Evolutionary conservation across 2,888 invertebrate genomes (phyloP), one percentile per base, ranked within the genome.

Genomic region (Allolobophora icterica): DNA sequence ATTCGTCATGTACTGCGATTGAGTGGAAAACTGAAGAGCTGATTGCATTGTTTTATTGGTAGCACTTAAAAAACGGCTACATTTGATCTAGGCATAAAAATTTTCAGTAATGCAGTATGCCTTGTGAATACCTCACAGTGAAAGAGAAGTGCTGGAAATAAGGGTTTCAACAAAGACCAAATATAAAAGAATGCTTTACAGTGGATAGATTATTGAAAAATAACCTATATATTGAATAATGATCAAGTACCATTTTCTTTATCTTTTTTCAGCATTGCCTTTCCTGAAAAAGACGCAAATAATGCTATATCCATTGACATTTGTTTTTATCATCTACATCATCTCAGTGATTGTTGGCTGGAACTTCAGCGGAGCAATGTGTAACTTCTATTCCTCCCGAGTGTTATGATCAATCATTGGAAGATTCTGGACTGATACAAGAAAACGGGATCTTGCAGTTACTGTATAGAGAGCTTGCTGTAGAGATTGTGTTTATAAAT

Each of bases 241-340:
- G 13, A 90, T 40, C 1, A 52, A 30, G 45, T 45, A 52, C 42
- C n/a, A 30, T 45, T 52, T 35, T 34, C 35, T 38, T n/a, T 90
- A 33, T 40, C 15, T 52, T 84, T 84, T 91, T 84, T 19, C 96
- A 98, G 98, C 98, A 95, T 96, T 99, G 92, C 97, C 98, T 84
- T 97, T 97, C 95, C 96, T 99, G 90, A 97, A 97, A 93, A 97
- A 97, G 94, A 98, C 98, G 1, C 96, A 98, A 93, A 96, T 97
- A 91, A 97, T 99, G 94, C 96, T 99, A 91, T 97, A 97, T 93
- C 97, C 98, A 4, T 96, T 99, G 92, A 97, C 98, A 1, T 95
- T 97, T 89, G 96, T 98, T 91, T 96, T 97, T 93, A 94, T 99
- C 30, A 95, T 97, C 90, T 99, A 97, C 96, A 95, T 98, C 90